Conservation (phyloP, 2,888 invertebrate genomes). For the Conchocele bisecta region DNA sequence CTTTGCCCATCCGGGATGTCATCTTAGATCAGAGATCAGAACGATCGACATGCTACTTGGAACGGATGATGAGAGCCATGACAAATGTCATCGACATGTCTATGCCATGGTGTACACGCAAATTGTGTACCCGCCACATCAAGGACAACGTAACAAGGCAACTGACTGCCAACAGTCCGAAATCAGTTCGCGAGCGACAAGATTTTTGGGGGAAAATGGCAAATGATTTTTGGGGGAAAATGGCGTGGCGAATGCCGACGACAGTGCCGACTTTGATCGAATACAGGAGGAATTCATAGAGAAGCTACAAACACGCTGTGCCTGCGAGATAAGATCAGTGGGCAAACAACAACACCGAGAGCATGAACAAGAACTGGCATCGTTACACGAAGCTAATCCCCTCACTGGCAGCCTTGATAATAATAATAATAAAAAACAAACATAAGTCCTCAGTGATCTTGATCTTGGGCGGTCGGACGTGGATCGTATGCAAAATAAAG, state of each 20-base stretch:
- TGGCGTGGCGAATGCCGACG: neutral
- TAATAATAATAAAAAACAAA: no score
- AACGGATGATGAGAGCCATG: constrained; percentile 21
- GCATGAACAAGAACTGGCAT: no score
- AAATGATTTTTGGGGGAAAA: neutral
- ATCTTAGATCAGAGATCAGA: neutral
- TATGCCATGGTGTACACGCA: neutral
- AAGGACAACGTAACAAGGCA: neutral
- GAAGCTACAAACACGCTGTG: neutral
- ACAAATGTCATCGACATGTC: constrained; percentile 13
- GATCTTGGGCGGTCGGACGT: no score
- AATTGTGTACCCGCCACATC: constrained; percentile 14
- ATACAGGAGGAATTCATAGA: neutral
- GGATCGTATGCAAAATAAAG: no score
- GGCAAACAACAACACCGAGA: no score
- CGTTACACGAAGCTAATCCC: no score
- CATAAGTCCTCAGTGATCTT: no score
- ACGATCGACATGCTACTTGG: constrained; percentile 2
- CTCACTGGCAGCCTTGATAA: no score
- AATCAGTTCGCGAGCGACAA: neutral
- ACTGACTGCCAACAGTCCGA: neutral
- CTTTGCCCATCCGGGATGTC: constrained; percentile 1
- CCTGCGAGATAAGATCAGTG: no score
- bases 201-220: no score
- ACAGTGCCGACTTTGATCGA: neutral